A percentile compares a stretch with the other conserved stretches of the same genome.
phyloP scores from a whole-genome alignment of 2,113 vertebrate species.

The Barbus barbus region DNA sequence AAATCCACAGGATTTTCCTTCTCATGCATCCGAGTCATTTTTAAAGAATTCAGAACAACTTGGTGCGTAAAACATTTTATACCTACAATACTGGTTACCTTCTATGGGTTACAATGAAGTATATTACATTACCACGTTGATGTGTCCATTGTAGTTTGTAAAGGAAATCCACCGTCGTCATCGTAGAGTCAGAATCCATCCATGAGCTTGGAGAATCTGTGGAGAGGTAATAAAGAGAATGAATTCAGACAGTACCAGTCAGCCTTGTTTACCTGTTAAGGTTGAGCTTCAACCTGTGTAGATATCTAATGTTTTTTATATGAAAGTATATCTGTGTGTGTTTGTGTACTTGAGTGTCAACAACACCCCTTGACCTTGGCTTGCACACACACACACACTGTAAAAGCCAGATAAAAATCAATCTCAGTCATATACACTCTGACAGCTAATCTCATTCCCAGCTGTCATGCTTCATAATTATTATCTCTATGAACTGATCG shows the following conservation, averaged over 20 bases:
- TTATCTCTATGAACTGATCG: slow-evolving; percentile 33
- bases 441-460: slow-evolving; percentile 38
- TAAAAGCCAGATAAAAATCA: slow-evolving; percentile 15
- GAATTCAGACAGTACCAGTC: neutral
- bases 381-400: slow-evolving; percentile 1
- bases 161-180: neutral
- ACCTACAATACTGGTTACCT: neutral
- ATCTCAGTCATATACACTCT: slow-evolving; percentile 13
- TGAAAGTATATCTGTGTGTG: neutral
- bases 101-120: neutral
- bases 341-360: neutral
- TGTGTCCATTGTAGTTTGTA: neutral
- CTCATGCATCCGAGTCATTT: neutral
- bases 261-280: neutral
- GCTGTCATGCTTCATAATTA: slow-evolving; percentile 47
- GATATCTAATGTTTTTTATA: neutral
- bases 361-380: slow-evolving; percentile 7
- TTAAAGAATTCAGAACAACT: neutral
- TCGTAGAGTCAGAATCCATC: neutral
- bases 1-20: too few species aligned
- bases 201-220: neutral
- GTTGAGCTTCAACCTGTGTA: neutral
- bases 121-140: neutral
- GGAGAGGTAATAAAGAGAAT: neutral
- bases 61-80: neutral